phyloP scores from a whole-genome alignment of 2,113 vertebrate genomes.

The Otocyon megalotis region DNA sequence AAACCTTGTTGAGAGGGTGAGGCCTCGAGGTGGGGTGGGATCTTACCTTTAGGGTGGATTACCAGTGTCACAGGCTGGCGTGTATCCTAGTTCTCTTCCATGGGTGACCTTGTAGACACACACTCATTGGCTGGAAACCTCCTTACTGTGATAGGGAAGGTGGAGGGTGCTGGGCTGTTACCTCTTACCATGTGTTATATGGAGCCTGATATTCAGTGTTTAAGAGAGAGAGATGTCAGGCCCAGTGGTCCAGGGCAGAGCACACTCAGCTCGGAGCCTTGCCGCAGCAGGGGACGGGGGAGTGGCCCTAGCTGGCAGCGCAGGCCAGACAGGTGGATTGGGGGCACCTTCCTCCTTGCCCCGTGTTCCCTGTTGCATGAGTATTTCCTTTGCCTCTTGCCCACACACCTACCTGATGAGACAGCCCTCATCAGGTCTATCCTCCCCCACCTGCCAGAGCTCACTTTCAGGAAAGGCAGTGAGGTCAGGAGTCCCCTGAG shows the following conservation, averaged over 20 bases:
- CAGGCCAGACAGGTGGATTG: background rate
- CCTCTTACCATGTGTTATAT: rapidly evolving
- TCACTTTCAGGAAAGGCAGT: too few species aligned
- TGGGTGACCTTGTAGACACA: too few species aligned
- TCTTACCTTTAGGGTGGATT: background rate
- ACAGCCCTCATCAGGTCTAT: rapidly evolving
- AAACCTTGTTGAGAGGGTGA: background rate
- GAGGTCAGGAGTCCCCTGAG: background rate
- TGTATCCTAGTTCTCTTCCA: background rate
- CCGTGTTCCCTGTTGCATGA: rapidly evolving
- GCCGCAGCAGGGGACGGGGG: rapidly evolving
- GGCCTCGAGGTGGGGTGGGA: background rate
- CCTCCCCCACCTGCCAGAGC: background rate
- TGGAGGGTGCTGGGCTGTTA: background rate
- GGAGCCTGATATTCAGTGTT: too few species aligned
- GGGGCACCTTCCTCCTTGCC: background rate
- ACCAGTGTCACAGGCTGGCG: background rate
- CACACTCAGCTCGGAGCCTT: background rate
- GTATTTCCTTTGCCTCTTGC: rapidly evolving
- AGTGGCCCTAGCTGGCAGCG: background rate
- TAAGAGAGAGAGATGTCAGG: background rate
- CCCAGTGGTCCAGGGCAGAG: rapidly evolving
- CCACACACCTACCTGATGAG: background rate
- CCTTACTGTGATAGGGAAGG: background rate
- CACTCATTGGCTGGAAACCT: background rate